Evolutionary conservation across 2,797 vertebrate species (phyloP), one percentile per base, ranked within the genome.

Genomic region (Eidolon dupreanum): DNA sequence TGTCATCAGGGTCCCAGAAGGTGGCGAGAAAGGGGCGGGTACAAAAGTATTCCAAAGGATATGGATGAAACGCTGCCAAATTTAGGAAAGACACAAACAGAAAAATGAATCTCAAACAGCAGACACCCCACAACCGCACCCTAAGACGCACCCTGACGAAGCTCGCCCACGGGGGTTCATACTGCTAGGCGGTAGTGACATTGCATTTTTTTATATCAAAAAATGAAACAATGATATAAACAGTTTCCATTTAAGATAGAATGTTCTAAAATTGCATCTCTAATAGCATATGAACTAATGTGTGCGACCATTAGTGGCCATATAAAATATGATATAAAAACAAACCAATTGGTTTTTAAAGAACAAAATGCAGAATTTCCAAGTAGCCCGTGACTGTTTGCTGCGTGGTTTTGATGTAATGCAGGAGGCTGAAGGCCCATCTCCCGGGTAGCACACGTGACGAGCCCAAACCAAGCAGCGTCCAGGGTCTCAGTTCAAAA

Each of bases 91-190:
- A 51, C 16, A 17, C 28, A 70, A 53, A 61, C 36, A 28, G 43
- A 33, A 33, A 53, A 79, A 53, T 6, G 22, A 71, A 41, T 33
- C 33, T 10, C 10, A 7, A 26, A 33, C 11, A 43, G 7, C 7
- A 10, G 10, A 65, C 51, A 41, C 10, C 28, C 33, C 1, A 36
- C 41, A 41, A 59, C 11, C 8, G 6, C 26, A 15, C 33, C 46
- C 41, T 22, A 51, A n/a, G 20, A n/a, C 8, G 9, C 7, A 0
- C 61, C 28, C 38, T 6, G 24, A 31, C 31, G 22, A 28, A 15
- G 5, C 15, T 41, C 22, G 31, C 13, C 46, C 3, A 8, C 0
- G 43, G 6, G 11, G 5, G 8, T n/a, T 71, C 55, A 2, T 8
- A 3, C 20, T 15, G 46, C 75, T 65, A 13, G 41, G 55, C 26